Percentiles rank a stretch among this genome's conserved stretches.
phyloP scores from a whole-genome alignment of 2,113 vertebrate genomes.

The Pyxicephalus adspersus region DNA sequence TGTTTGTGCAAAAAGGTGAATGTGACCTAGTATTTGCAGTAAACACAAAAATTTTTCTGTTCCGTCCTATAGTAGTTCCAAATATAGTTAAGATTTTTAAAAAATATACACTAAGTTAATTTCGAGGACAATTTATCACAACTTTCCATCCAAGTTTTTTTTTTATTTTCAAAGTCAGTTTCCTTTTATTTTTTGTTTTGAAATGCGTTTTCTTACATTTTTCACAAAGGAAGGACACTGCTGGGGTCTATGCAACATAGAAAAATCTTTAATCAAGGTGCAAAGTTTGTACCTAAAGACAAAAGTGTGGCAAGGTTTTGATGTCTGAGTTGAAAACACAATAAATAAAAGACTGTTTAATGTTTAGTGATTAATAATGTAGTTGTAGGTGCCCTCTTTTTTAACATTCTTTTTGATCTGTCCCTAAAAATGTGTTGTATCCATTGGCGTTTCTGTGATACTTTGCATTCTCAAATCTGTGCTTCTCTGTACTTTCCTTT shows the following conservation, averaged over 20 bases:
- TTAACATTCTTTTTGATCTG: constrained; percentile 44
- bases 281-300: neutral
- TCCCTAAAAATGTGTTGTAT: neutral
- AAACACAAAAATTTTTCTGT: too few relatives aligned
- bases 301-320: constrained; percentile 11
- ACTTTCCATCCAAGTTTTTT: too few relatives aligned
- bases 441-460: constrained; percentile 16
- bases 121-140: too few relatives aligned
- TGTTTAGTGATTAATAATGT: constrained; percentile 46
- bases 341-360: constrained; percentile 8
- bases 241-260: neutral
- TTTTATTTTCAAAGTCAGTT: too few relatives aligned
- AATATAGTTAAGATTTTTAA: too few relatives aligned
- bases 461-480: constrained; percentile 17
- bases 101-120: too few relatives aligned
- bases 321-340: constrained; percentile 16
- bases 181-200: too few relatives aligned
- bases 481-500: constrained; percentile 14
- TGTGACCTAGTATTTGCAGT: too few relatives aligned
- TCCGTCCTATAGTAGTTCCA: too few relatives aligned
- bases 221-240: neutral
- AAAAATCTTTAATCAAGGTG: too few relatives aligned
- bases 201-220: too few relatives aligned
- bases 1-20: too few relatives aligned
- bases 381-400: neutral